Percentiles rank a stretch among this genome's conserved stretches.
Conservation (phyloP, 2,797 vertebrate genomes). For the Spinus pinus region DNA sequence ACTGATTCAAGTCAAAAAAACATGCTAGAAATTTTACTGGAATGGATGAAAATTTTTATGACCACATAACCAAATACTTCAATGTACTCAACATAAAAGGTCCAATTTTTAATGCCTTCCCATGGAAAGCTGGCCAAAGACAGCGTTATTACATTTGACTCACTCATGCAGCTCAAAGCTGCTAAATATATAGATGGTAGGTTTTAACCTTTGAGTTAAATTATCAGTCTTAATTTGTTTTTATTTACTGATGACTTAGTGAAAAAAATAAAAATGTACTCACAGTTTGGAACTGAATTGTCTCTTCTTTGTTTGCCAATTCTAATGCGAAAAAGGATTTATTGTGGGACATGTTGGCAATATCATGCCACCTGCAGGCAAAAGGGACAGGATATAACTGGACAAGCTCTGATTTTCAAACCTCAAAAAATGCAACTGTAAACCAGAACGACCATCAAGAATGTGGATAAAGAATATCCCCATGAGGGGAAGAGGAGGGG, state of each 20-base stretch:
- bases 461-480: not conserved
- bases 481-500: not conserved
- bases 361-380: constrained; percentile 91
- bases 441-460: not conserved
- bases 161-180: not conserved
- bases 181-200: not conserved
- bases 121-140: not conserved
- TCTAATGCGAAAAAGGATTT: constrained; percentile 96
- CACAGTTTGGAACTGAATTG: constrained; percentile 97
- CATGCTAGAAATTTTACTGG: not conserved
- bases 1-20: not conserved
- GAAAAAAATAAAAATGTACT: constrained; percentile 69
- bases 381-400: not conserved
- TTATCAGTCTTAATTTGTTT: not conserved
- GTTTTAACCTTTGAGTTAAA: not conserved
- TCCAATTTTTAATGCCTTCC: not conserved
- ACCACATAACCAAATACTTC: not conserved
- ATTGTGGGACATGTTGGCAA: constrained; percentile 98
- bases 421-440: not conserved
- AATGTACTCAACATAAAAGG: not conserved
- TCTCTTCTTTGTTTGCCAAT: constrained; percentile 94
- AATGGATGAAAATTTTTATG: not conserved
- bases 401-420: not conserved
- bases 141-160: not conserved
- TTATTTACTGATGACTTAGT: not conserved